Evolutionary conservation across 2,797 vertebrate genomes (phyloP).

Genomic region (Sebastes flavidus): DNA sequence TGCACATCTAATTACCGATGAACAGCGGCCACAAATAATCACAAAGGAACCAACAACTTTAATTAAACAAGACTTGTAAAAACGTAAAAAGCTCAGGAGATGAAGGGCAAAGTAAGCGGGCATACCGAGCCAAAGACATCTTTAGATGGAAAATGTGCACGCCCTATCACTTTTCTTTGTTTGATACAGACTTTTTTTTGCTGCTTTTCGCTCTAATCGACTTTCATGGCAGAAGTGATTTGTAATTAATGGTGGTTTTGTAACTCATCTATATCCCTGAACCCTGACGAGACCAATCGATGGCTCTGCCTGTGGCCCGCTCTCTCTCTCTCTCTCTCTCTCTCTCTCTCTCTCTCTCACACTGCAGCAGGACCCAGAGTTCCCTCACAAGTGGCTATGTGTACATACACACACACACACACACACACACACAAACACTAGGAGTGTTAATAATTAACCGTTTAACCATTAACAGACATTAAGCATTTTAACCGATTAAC

Average conservation of each 20-base stretch:
- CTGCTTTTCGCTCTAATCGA: constrained; percentile 72
- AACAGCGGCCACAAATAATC: constrained; percentile 40
- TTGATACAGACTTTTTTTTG: constrained; percentile 65
- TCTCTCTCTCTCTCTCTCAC: not conserved
- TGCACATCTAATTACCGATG: constrained; percentile 57
- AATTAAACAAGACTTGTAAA: constrained; percentile 38
- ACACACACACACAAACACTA: too few relatives aligned
- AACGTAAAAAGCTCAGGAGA: constrained; percentile 12
- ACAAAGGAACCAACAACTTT: constrained; percentile 29
- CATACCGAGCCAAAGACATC: constrained; percentile 18
- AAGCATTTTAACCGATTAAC: too few relatives aligned
- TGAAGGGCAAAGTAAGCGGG: constrained; percentile 27
- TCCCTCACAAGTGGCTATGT: constrained; percentile 16
- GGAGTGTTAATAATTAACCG: too few relatives aligned
- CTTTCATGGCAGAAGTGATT: constrained; percentile 81
- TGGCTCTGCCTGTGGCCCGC: constrained; percentile 70
- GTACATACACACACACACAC: too few relatives aligned
- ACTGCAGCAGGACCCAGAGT: constrained; percentile 36
- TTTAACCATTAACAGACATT: too few relatives aligned
- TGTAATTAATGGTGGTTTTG: constrained; percentile 84
- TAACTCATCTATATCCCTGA: constrained; percentile 79
- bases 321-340: constrained; percentile 23
- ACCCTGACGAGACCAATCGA: constrained; percentile 79
- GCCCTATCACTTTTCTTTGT: constrained; percentile 67
- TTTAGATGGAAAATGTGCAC: constrained; percentile 57